Conservation (phyloP, 2,113 vertebrate genomes). For the Stigmatopora argus region DNA sequence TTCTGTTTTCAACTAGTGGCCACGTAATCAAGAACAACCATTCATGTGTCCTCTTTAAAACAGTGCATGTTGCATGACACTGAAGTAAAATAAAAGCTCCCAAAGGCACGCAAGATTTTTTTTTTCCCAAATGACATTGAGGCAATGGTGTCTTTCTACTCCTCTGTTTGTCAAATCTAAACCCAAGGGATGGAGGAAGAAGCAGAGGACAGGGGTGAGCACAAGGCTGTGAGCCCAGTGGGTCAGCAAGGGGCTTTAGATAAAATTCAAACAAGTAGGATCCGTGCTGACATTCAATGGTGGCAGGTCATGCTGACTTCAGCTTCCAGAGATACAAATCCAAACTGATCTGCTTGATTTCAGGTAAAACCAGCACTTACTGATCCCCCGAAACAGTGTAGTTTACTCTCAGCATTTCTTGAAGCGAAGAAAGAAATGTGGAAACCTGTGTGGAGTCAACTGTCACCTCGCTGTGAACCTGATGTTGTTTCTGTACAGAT, state of each 20-base stretch:
- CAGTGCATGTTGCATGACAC: conserved; percentile 28
- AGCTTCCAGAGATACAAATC: conserved; percentile 52
- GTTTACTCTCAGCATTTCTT: conserved; percentile 19
- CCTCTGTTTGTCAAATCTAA: conserved; percentile 34
- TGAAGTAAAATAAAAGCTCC: conserved; percentile 48
- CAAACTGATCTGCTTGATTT: conserved; percentile 43
- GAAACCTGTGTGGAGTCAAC: conserved; percentile 11
- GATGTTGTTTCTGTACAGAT: conserved; percentile 3
- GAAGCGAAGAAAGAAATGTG: conserved; percentile 17
- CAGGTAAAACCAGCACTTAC: conserved; percentile 24
- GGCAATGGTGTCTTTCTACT: conserved; percentile 31
- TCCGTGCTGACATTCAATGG: conserved; percentile 48
- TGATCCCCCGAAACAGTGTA: background rate
- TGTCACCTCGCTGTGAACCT: background rate
- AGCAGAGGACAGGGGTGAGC: conserved; percentile 17
- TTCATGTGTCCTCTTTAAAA: conserved; percentile 27
- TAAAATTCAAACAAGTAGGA: conserved; percentile 24
- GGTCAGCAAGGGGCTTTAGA: conserved; percentile 23
- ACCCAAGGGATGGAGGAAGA: conserved; percentile 14
- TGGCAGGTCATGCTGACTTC: conserved; percentile 51
- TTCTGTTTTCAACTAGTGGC: too few relatives aligned
- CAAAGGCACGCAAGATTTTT: conserved; percentile 28
- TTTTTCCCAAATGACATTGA: conserved; percentile 43
- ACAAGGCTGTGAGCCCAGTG: conserved; percentile 18
- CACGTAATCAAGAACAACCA: conserved; percentile 6